phyloP scores from a whole-genome alignment of 2,113 vertebrate genomes.

The Phoenicopterus ruber region DNA sequence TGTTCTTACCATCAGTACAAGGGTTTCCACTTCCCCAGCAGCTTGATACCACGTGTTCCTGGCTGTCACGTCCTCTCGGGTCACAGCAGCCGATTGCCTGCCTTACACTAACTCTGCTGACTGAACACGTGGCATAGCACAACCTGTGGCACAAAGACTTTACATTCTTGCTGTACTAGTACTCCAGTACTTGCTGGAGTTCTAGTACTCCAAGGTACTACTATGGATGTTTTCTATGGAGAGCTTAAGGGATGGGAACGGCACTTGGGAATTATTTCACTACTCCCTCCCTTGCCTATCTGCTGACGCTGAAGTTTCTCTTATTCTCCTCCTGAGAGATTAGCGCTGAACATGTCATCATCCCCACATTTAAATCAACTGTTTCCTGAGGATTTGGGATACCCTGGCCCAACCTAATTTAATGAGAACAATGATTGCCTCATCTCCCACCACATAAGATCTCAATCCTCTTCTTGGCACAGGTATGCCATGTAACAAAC shows the following conservation, averaged over 20 bases:
- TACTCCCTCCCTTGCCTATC: neutral
- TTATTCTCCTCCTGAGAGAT: neutral
- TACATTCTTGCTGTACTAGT: neutral
- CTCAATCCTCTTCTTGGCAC: neutral
- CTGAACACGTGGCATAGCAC: neutral
- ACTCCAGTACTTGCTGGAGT: too few relatives aligned
- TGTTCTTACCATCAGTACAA: neutral
- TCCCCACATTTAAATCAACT: neutral
- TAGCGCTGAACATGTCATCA: neutral
- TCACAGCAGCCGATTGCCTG: neutral
- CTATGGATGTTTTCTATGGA: neutral
- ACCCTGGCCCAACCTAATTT: neutral
- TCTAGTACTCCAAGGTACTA: neutral
- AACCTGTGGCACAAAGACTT: neutral
- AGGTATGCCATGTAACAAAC: neutral
- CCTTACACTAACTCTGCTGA: neutral
- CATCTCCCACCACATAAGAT: neutral
- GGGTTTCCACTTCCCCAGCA: neutral
- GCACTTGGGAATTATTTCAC: neutral
- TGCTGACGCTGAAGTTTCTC: conserved; percentile 6
- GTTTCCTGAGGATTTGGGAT: neutral
- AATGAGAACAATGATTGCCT: neutral
- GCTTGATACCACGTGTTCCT: neutral
- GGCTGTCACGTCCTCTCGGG: neutral
- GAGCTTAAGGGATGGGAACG: neutral